These are phyloP conservation scores for Nudaria mundana DNA, from an alignment of 2,888 invertebrate genomes.

Conservation along the genomic window DNA sequence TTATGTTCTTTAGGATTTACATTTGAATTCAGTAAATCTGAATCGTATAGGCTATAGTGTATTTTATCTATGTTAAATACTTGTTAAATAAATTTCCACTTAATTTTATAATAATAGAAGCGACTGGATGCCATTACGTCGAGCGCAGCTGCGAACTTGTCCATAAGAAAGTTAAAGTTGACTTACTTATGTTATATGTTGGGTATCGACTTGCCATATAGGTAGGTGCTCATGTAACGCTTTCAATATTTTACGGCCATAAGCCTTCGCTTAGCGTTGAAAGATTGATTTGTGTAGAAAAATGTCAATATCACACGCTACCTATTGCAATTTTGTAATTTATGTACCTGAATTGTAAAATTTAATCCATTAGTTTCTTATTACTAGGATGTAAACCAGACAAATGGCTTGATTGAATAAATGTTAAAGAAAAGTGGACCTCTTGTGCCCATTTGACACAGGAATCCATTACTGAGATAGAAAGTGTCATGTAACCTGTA, in stretches of 20 bases:
- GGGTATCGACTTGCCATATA: constrained; percentile 17
- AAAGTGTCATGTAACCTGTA: constrained; percentile 13
- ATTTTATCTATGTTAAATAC: constrained; percentile 54
- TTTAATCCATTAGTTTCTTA: no score
- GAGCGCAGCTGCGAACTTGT: no score
- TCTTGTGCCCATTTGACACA: no score
- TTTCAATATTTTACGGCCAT: constrained; percentile 29
- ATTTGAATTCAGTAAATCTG: no score
- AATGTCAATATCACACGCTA: constrained; percentile 20
- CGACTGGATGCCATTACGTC: constrained; percentile 52
- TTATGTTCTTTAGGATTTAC: no score
- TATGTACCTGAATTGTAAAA: constrained; percentile 37
- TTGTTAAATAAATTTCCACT: no score
- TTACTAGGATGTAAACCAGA: no score
- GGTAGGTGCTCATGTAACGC: constrained; percentile 8
- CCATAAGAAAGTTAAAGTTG: constrained; percentile 41
- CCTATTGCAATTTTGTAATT: no score
- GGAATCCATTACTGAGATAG: constrained; percentile 23
- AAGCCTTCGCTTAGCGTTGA: constrained; percentile 15
- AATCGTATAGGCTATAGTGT: no score
- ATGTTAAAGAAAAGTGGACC: no score
- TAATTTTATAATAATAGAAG: constrained; percentile 63
- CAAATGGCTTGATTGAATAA: no score
- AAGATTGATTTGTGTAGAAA: constrained; percentile 19
- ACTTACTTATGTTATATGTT: constrained; percentile 20